Evolutionary conservation across 2,113 vertebrate species (phyloP), one percentile per base, ranked within the genome.

Genomic region (Camarhynchus parvulus): DNA sequence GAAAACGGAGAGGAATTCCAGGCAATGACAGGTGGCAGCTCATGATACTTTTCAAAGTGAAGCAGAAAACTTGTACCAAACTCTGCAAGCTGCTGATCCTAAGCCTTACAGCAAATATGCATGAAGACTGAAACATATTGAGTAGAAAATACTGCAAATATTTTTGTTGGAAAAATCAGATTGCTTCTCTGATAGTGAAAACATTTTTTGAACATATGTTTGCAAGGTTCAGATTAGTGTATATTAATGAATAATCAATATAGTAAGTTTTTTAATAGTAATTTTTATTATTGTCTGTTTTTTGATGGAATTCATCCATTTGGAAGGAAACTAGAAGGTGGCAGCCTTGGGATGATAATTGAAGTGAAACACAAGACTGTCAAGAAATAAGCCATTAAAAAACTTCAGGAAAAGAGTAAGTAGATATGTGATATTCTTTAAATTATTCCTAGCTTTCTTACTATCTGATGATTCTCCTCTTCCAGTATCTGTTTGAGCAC

Each of bases 341-440:
- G 98, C 87, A 98, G 97, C 95, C 99, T 98, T 96, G 98, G 98
- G 84, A 96, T 98, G 59, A 98, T 99, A 96, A 97, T 97, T 94
- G 98, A 99, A 98, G 98, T 96, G 76, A 98, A 96, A 55, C 96
- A 98, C 84, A 98, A 96, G 72, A 90, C 98, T 10, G 93, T 95
- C 61, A 98, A 96, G 91, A 98, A 98, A 72, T 98, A 98, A 98
- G 98, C 98, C 56, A 98, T 98, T 95, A 99, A 98, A 92, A 97
- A 96, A 96, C 18, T 28, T 99, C 95, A 98, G 97, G 95, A 98
- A 98, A 92, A 98, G 97, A 96, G 98, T 99, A 97, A 98, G 50
- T 66, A 37, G 35, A 11, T 67, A 6, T 15, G 5, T 85, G 23
- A 42, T 61, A 41, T 35, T 76, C 46, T 73, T 76, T 69, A 80